phyloP scores from a whole-genome alignment of 1,140 invertebrate genomes.

The fruit fly (Drosophila melanogaster) region DNA sequence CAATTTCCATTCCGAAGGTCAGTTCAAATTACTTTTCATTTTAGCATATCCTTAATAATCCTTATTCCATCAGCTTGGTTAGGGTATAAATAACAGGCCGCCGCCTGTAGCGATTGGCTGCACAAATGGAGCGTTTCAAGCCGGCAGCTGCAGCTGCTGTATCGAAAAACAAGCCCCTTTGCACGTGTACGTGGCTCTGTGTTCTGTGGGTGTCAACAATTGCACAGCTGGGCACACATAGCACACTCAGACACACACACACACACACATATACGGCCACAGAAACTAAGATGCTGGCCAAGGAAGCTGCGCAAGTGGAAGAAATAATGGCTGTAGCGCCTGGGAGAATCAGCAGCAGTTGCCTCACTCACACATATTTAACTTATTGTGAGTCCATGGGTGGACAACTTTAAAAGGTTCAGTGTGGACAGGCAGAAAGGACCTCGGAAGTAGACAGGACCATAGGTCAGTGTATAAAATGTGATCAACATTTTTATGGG shows the following conservation, averaged over 20 bases:
- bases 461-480: slow-evolving; percentile 40
- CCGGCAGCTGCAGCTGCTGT: slow-evolving; percentile 54
- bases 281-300: slow-evolving; percentile 49
- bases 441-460: not conserved
- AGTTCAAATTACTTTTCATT: not conserved
- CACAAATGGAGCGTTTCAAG: slow-evolving; percentile 67
- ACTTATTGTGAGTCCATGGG: slow-evolving; percentile 12
- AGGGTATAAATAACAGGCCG: slow-evolving; percentile 29
- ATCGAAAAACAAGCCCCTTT: slow-evolving; percentile 17
- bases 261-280: slow-evolving; percentile 7
- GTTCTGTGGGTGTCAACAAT: slow-evolving; percentile 74
- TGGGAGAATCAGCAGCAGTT: slow-evolving; percentile 52
- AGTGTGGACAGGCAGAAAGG: not conserved
- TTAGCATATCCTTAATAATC: not conserved
- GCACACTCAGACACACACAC: not conserved
- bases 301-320: slow-evolving; percentile 44
- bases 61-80: slow-evolving; percentile 19
- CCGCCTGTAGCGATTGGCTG: slow-evolving; percentile 50
- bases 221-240: slow-evolving; percentile 65
- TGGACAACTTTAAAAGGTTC: slow-evolving; percentile 62
- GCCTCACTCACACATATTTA: slow-evolving; percentile 42
- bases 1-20: too few species aligned
- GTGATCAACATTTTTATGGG: slow-evolving; percentile 45
- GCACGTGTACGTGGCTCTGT: slow-evolving; percentile 26
- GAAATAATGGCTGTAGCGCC: slow-evolving; percentile 60